Conservation (phyloP, 2,888 invertebrate species). For the Imbricaverruca yamaguchii region DNA sequence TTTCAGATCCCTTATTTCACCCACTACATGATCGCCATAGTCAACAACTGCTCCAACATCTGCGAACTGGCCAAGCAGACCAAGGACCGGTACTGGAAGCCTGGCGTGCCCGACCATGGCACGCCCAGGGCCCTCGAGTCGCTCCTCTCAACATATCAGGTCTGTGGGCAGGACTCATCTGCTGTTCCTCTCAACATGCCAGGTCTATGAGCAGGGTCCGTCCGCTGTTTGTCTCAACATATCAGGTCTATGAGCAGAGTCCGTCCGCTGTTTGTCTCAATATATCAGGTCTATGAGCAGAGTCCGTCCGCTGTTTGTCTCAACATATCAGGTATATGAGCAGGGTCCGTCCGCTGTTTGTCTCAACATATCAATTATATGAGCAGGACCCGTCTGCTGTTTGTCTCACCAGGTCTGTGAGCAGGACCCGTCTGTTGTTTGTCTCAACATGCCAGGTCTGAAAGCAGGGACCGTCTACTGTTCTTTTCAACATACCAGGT, state of each 20-base stretch:
- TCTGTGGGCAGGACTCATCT: slow-evolving; percentile 35
- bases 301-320: no score
- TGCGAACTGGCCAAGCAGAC: slow-evolving; percentile 78
- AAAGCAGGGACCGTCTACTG: slow-evolving; percentile 56
- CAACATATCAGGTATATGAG: no score
- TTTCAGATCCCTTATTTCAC: slow-evolving; percentile 68
- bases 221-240: not conserved
- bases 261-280: slow-evolving; percentile 51
- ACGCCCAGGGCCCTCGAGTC: slow-evolving; percentile 57
- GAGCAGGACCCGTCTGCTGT: slow-evolving; percentile 40
- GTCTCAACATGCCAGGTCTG: no score
- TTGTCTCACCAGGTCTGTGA: slow-evolving; percentile 57
- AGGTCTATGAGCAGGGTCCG: no score
- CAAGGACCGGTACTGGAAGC: slow-evolving; percentile 70
- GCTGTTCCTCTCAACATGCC: no score
- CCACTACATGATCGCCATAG: slow-evolving; percentile 89
- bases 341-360: no score
- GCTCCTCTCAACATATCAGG: slow-evolving; percentile 62
- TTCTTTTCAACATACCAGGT: slow-evolving; percentile 63
- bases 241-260: slow-evolving; percentile 33
- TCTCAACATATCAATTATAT: not conserved
- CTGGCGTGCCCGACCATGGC: slow-evolving; percentile 50
- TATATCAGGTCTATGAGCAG: slow-evolving; percentile 52
- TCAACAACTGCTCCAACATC: slow-evolving; percentile 90
- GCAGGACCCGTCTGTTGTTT: no score